These are phyloP conservation scores for Nowickia ferox DNA, from an alignment of 2,888 invertebrate genomes.

Conservation along the genomic window DNA sequence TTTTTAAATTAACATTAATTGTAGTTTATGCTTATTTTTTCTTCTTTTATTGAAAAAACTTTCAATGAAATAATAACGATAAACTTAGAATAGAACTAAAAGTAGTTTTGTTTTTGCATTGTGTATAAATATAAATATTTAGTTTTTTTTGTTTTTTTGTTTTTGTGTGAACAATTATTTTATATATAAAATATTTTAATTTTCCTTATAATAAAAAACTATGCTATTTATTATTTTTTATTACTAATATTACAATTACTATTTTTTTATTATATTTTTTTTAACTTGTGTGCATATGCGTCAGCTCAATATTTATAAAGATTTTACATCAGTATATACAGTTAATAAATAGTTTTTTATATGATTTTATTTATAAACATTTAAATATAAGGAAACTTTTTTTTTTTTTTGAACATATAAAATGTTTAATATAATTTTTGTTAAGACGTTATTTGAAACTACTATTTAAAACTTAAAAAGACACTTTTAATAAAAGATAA, in stretches of 20 bases:
- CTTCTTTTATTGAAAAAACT: slow-evolving; percentile 27
- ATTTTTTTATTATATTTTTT: background rate
- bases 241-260: background rate
- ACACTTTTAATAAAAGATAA: background rate
- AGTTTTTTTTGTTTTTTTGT: background rate
- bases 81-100: slow-evolving; percentile 46
- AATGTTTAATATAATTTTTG: background rate
- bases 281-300: background rate
- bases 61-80: slow-evolving; percentile 52
- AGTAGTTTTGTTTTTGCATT: slow-evolving; percentile 29
- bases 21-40: slow-evolving; percentile 10
- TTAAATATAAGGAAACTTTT: slow-evolving; percentile 66
- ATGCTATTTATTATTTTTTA: background rate
- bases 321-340: slow-evolving; percentile 15
- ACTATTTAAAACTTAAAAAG: background rate
- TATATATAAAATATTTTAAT: background rate
- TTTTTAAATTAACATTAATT: slow-evolving; percentile 54
- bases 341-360: slow-evolving; percentile 32
- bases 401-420: background rate
- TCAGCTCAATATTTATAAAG: background rate
- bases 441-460: background rate
- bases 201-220: background rate
- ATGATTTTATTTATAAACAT: slow-evolving; percentile 28
- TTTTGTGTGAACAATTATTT: background rate
- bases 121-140: slow-evolving; percentile 46